Evolutionary conservation across 2,888 invertebrate species (phyloP).

Genomic region (Galeopsomyia nigrocyanea): DNA sequence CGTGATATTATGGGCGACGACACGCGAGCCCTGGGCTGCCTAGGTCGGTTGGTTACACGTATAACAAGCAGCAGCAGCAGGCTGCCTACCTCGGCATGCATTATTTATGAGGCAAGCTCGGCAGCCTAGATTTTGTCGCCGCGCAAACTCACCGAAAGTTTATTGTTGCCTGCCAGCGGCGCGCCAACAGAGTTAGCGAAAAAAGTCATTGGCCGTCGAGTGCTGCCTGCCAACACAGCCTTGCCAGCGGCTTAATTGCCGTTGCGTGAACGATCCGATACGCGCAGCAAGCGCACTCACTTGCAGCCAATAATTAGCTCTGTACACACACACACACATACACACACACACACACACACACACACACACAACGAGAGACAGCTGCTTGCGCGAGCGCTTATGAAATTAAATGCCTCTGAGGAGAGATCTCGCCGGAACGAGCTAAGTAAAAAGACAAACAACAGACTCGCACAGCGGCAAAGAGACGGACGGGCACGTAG

Average conservation of each 20-base stretch:
- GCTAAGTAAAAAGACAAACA: slow-evolving; percentile 25
- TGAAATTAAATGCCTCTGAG: too few relatives aligned
- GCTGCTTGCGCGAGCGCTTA: background rate
- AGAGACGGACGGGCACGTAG: slow-evolving; percentile 5
- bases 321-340: background rate
- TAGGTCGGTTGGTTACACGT: too few relatives aligned
- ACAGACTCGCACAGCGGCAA: background rate
- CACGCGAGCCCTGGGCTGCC: background rate
- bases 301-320: slow-evolving; percentile 18
- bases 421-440: background rate
- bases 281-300: background rate
- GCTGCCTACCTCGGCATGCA: slow-evolving; percentile 3
- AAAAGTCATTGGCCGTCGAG: too few relatives aligned
- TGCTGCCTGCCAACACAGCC: too few relatives aligned
- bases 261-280: slow-evolving; percentile 23
- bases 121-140: slow-evolving; percentile 25
- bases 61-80: slow-evolving; percentile 10
- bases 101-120: slow-evolving; percentile 28
- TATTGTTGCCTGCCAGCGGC: slow-evolving; percentile 9
- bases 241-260: slow-evolving; percentile 22
- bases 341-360: too few relatives aligned
- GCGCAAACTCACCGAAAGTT: slow-evolving; percentile 10
- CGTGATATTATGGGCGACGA: slow-evolving; percentile 15
- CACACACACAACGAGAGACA: too few relatives aligned
- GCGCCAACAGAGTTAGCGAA: too few relatives aligned